phyloP scores from a whole-genome alignment of 2,888 invertebrate species.

The Sclerodermus sp. region DNA sequence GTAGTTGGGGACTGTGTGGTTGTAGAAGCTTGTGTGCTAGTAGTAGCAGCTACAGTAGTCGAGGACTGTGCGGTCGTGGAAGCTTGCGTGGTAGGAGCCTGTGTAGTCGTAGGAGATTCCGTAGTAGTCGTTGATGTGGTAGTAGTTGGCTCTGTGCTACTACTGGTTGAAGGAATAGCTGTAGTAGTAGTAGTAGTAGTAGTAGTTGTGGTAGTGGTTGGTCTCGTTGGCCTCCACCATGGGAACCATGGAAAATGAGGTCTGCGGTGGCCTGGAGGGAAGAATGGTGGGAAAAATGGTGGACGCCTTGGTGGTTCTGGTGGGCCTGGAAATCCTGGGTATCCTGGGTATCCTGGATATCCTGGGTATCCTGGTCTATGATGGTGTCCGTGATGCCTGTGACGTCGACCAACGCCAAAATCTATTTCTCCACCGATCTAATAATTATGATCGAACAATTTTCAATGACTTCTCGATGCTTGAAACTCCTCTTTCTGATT shows the following conservation, averaged over 20 bases:
- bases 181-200: constrained; percentile 1
- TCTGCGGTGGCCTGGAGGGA: no score
- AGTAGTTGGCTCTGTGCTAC: constrained; percentile 1
- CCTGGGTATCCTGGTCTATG: no score
- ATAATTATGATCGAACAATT: no score
- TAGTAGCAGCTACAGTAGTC: not conserved
- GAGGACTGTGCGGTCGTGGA: not conserved
- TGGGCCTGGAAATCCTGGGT: not conserved
- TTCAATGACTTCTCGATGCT: no score
- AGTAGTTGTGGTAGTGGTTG: not conserved
- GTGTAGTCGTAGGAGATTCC: not conserved
- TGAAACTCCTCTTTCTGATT: no score
- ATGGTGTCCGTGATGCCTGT: no score
- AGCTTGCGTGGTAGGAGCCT: not conserved
- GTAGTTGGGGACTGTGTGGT: constrained; percentile 2
- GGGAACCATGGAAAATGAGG: not conserved
- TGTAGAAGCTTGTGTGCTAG: not conserved
- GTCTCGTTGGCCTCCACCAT: not conserved
- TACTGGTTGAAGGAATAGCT: not conserved
- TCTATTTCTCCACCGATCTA: not conserved
- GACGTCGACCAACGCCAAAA: not conserved
- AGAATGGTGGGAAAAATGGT: not conserved
- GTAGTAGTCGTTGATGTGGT: not conserved
- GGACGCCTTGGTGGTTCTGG: not conserved
- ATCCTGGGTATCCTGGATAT: no score